Conservation (phyloP, 2,888 invertebrate genomes). For the Parasteatoda lunata region DNA sequence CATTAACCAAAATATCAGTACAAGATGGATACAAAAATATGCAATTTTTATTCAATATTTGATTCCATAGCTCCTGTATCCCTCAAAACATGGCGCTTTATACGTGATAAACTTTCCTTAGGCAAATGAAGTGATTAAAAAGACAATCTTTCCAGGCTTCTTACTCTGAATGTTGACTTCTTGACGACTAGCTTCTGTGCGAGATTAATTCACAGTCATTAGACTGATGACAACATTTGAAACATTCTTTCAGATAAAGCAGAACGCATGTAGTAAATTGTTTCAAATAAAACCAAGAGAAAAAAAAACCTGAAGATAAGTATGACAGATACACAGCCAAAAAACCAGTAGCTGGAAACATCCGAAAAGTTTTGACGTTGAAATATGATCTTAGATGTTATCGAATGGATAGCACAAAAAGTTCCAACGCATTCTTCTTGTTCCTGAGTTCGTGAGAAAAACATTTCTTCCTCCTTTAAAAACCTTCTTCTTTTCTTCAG, state of each 20-base stretch:
- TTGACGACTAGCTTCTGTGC: no score
- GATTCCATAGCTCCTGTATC: no score
- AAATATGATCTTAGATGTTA: conserved; percentile 54
- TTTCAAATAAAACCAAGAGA: neutral
- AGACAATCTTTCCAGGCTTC: no score
- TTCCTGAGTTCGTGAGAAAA: neutral
- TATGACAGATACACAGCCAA: conserved; percentile 26
- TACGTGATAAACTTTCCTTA: no score
- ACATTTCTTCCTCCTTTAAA: no score
- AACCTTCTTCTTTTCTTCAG: no score
- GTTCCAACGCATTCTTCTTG: conserved; percentile 18
- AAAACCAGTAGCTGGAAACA: conserved; percentile 40
- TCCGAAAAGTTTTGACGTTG: conserved; percentile 52
- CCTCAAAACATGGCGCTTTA: no score
- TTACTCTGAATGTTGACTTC: no score
- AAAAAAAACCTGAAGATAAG: conserved; percentile 32
- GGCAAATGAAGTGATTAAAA: no score
- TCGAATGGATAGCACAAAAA: conserved; percentile 27
- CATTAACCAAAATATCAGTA: no score
- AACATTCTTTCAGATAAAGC: conserved; percentile 34
- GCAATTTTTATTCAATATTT: no score
- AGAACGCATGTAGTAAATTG: neutral
- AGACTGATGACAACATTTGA: conserved; percentile 39
- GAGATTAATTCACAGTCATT: conserved; percentile 20
- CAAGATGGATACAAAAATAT: no score